Base-by-base conservation (phyloP, 2,113 vertebrate genomes). In the Malurus cyaneus region DNA sequence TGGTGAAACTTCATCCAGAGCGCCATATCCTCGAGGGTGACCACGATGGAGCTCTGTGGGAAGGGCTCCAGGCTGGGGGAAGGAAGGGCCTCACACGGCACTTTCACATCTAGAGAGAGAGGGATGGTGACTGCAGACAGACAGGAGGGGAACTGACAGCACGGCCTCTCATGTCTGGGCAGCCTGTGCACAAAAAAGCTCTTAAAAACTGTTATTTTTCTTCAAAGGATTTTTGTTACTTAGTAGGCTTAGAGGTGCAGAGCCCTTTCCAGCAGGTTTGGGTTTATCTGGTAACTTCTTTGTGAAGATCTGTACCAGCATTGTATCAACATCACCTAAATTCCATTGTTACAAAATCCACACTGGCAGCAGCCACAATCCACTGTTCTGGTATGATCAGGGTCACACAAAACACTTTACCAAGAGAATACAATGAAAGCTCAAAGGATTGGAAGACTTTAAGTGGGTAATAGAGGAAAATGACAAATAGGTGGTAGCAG, bases 1-100 rank as follows among this genome's bases (percentile, higher is more conserved):
- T 98, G 98, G 81, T 98, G 97, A 90, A 99, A 99, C 72, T 98
- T 97, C 89, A 97, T 98, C 99, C 99, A 99, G 57, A 99, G 98
- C 24, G 97, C 97, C 42, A 97, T 93, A 88, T 99, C 98, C 88
- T 99, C 98, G 12, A 99, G 97, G 34, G 97, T 98, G 91, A 98
- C 97, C 80, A 90, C 97, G 34, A 99, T 98, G 96, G 97, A 98
- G 85, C 98, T 97, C 97, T 98, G 98, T 1, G 98, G 96, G 78
- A 98, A 98, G 31, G 93, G 71, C 71, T 97, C 97, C 93, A 96
- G 87, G 71, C 79, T 96, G 88, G 95, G 95, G 64, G 94, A 96
- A 57, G 94, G 81, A 59, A 96, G 91, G n/a, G 95, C 88, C 41
- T 96, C 98, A 94, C 98, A 98, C 21, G 96, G 98, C 2, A 95